Base-by-base conservation (phyloP, 2,888 invertebrate species). In the Oxytorus armatus region DNA sequence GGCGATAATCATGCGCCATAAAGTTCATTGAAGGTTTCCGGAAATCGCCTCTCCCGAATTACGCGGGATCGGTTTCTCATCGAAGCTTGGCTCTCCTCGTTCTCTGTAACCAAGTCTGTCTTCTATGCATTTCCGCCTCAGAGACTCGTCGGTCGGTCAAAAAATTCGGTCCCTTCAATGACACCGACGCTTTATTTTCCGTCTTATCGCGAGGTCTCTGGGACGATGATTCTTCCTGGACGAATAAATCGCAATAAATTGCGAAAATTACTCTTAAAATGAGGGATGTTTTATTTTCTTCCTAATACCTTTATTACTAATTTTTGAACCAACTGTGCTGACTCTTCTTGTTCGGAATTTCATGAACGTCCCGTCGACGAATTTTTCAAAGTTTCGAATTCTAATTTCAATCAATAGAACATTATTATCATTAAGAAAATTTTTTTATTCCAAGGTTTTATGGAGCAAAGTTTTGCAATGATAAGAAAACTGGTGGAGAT, bases 1-100 rank as follows among this genome's bases (percentile, higher is more conserved):
- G 92, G 90, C 14, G 93, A 90, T 85, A 92, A 94, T 44, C 90
- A 85, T 84, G 93, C 91, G 61, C 85, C 83, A 69, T 89, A 91
- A 11, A 92, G 82, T n/a, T 92, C 92, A 77, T 88, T 85, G 42
- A 86, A 87, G n/a, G 77, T 87, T 47, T 87, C 87, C 23, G 90
- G 87, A 85, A 91, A 88, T 57, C 84, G 83, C 47, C 88, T 83
- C 84, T 90, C 88, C 57, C 88, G 84, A 14, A 84, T 72, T 14
- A 89, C 57, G 16, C 81, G 84, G 21, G 82, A 86, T 44, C 85
- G 82, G 83, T 84, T 83, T 57, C 76, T 84, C 4, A 68, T 47
- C 29, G 65, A 66, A 4, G 82, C 84, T 18, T 82, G 78, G 59
- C 82, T 85, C 25, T 77, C 66, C 83, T 72, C 3, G 86, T 84